Percentiles rank a stretch among this genome's conserved stretches.
phyloP scores from a whole-genome alignment of 1,140 invertebrate species.

The Notospermus geniculatus region DNA sequence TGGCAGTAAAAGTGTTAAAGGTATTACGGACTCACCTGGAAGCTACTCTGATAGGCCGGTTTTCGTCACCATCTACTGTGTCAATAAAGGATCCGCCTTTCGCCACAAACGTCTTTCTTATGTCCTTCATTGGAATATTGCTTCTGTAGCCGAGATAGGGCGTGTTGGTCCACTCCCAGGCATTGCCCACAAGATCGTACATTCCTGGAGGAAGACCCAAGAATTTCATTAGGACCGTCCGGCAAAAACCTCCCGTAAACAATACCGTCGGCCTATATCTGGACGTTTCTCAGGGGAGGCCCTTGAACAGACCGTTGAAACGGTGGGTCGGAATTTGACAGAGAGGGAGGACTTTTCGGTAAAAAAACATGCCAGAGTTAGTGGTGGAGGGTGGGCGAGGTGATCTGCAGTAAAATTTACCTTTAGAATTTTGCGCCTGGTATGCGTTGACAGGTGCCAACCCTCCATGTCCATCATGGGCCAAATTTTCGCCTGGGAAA shows the following conservation, averaged over 20 bases:
- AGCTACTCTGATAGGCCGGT: constrained; percentile 15
- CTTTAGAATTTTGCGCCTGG: constrained; percentile 40
- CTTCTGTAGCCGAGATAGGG: constrained; percentile 5
- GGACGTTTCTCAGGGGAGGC: no score
- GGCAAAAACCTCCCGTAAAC: no score
- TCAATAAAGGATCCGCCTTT: constrained; percentile 36
- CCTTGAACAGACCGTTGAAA: no score
- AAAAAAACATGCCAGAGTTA: no score
- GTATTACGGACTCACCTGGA: constrained; percentile 15
- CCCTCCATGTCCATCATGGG: constrained; percentile 36
- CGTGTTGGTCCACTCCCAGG: constrained; percentile 52
- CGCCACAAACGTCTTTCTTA: constrained; percentile 14
- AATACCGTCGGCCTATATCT: no score
- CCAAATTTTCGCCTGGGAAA: constrained; percentile 41
- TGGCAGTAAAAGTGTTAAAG: constrained; percentile 8
- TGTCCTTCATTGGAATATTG: constrained; percentile 1
- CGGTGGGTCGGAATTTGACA: no score
- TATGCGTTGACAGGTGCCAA: constrained; percentile 45
- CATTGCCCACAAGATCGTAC: constrained; percentile 51
- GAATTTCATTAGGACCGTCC: no score
- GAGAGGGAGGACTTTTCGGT: no score
- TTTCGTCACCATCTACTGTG: constrained; percentile 1
- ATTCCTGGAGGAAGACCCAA: constrained; percentile 34
- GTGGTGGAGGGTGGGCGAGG: neutral
- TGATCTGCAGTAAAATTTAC: constrained; percentile 21